Percentiles rank a stretch among this genome's conserved stretches.
These are phyloP conservation scores for Morpho achilles DNA, from an alignment of 2,888 invertebrate species.

Conservation along the genomic window DNA sequence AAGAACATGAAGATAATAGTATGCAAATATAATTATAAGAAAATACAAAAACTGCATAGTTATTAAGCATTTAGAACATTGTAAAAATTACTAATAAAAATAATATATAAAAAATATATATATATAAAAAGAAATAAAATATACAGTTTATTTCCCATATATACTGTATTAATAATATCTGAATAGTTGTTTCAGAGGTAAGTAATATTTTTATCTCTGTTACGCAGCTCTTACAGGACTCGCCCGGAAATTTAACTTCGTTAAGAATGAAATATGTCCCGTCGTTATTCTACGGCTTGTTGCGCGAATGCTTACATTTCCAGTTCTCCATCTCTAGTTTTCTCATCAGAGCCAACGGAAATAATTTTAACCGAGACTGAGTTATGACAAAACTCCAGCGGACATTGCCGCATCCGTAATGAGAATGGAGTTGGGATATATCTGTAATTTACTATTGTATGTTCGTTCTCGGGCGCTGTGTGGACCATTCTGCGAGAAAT, in stretches of 20 bases:
- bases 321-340: constrained; percentile 75
- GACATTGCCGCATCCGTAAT: constrained; percentile 78
- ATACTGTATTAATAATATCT: neutral
- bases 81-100: too few relatives aligned
- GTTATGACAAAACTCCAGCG: constrained; percentile 78
- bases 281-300: constrained; percentile 75
- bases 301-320: constrained; percentile 74
- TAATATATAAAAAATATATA: too few relatives aligned
- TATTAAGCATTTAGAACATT: too few relatives aligned
- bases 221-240: constrained; percentile 72
- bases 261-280: constrained; percentile 78
- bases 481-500: too few relatives aligned
- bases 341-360: constrained; percentile 77
- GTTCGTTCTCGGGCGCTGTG: constrained; percentile 45
- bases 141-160: too few relatives aligned
- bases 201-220: constrained; percentile 69
- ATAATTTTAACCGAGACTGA: constrained; percentile 78
- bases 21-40: too few relatives aligned
- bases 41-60: too few relatives aligned
- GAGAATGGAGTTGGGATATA: constrained; percentile 76
- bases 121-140: too few relatives aligned
- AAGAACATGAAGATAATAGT: too few relatives aligned
- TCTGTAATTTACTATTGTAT: constrained; percentile 71
- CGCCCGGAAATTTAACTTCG: constrained; percentile 77
- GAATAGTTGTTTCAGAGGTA: constrained; percentile 38